These are phyloP conservation scores for Ctenosaura bakeri DNA, from an alignment of 2,797 vertebrate species.

Conservation along the genomic window DNA sequence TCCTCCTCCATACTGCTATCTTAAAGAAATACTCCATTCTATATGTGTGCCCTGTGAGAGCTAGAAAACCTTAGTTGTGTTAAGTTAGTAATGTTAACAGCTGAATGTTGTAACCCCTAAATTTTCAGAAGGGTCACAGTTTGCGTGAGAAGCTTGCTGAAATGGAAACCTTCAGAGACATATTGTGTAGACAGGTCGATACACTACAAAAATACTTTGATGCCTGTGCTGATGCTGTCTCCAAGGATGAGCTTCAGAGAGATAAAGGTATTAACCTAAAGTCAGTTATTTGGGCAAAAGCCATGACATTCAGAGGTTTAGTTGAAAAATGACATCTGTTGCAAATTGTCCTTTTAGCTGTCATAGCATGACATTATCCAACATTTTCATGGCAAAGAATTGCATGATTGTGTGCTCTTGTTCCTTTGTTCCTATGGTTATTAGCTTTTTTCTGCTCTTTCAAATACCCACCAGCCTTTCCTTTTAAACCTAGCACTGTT, in stretches of 20 bases:
- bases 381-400: neutral
- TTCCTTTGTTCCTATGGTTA: neutral
- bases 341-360: constrained; percentile 4
- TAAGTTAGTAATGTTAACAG: neutral
- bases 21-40: neutral
- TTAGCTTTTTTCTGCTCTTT: neutral
- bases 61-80: neutral
- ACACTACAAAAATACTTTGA: constrained; percentile 97
- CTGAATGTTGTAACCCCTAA: constrained; percentile 4
- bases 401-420: neutral
- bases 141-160: constrained; percentile 96
- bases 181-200: constrained; percentile 97
- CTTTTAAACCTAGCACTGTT: neutral
- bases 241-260: constrained; percentile 94
- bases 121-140: constrained; percentile 93
- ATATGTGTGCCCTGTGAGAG: neutral
- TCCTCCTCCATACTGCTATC: neutral
- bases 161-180: constrained; percentile 99
- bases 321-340: neutral
- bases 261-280: constrained; percentile 88
- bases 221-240: constrained; percentile 91
- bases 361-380: neutral
- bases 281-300: neutral
- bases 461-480: neutral
- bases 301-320: neutral